phyloP scores from a whole-genome alignment of 2,888 invertebrate species.

The Rhimphoctona megacephalus region DNA sequence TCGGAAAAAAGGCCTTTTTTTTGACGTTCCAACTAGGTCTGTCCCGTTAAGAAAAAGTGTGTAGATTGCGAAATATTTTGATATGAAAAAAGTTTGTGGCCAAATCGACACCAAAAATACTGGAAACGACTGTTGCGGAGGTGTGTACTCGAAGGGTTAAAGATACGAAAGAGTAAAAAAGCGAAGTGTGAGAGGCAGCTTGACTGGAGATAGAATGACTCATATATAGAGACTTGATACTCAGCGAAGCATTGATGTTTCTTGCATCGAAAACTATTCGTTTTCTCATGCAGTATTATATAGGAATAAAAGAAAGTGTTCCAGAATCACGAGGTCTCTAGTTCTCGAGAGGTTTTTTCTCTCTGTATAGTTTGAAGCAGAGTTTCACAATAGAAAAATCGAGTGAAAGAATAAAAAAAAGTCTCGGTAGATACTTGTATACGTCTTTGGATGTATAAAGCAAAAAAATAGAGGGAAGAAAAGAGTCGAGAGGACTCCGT shows the following conservation, averaged over 20 bases:
- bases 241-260: conserved; percentile 14
- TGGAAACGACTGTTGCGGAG: neutral
- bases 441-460: conserved; percentile 2
- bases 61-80: neutral
- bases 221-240: neutral
- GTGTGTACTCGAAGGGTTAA: neutral
- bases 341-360: conserved; percentile 33
- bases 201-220: conserved; percentile 8
- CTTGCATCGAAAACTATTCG: conserved; percentile 63
- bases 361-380: conserved; percentile 19
- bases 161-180: neutral
- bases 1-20: too few species aligned
- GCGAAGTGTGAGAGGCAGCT: neutral
- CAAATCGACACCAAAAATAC: neutral
- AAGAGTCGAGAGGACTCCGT: conserved; percentile 27
- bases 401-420: conserved; percentile 27
- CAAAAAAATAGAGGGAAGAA: neutral
- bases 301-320: conserved; percentile 46
- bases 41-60: neutral
- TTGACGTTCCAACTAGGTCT: too few species aligned
- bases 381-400: conserved; percentile 42
- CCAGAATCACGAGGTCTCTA: conserved; percentile 46
- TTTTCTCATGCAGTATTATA: conserved; percentile 15
- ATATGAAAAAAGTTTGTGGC: neutral
- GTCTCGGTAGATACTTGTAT: conserved; percentile 14